A percentile compares a stretch with the other conserved stretches of the same genome.
Evolutionary conservation across 2,113 vertebrate genomes (phyloP).

Genomic region (Notarius lentiginosus): DNA sequence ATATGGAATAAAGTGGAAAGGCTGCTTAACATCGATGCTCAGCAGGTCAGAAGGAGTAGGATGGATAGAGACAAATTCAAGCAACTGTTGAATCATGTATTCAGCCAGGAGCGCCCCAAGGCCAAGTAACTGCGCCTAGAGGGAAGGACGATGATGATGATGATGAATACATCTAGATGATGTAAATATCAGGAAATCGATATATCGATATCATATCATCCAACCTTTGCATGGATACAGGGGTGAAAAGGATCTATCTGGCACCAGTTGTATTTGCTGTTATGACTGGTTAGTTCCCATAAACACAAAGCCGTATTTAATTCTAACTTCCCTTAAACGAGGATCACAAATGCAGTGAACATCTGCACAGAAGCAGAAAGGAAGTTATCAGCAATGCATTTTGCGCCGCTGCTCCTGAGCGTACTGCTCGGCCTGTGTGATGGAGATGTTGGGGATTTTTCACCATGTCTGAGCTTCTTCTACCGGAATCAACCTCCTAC

Average conservation of each 20-base stretch:
- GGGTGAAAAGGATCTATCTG: background rate
- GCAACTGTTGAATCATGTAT: too few species aligned
- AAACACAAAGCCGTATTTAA: background rate
- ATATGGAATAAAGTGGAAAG: too few species aligned
- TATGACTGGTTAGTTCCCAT: background rate
- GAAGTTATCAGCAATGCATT: background rate
- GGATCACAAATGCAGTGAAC: background rate
- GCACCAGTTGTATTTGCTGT: background rate
- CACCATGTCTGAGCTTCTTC: slow-evolving; percentile 62
- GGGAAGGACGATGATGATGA: too few species aligned
- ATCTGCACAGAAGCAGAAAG: too few species aligned
- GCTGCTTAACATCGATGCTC: too few species aligned
- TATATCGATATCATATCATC: background rate
- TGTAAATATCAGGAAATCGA: too few species aligned
- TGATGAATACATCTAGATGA: too few species aligned
- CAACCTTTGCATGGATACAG: background rate
- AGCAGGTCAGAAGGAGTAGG: too few species aligned
- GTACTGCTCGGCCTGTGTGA: slow-evolving; percentile 22
- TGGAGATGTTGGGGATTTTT: slow-evolving; percentile 65
- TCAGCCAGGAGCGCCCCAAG: too few species aligned
- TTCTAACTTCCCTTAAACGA: background rate
- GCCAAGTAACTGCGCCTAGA: too few species aligned
- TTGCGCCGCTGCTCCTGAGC: slow-evolving; percentile 1
- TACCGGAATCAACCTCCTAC: slow-evolving; percentile 63
- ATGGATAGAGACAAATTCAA: too few species aligned